Base-by-base conservation (phyloP, 2,888 invertebrate species). In the Neuroscelio doddi region DNA sequence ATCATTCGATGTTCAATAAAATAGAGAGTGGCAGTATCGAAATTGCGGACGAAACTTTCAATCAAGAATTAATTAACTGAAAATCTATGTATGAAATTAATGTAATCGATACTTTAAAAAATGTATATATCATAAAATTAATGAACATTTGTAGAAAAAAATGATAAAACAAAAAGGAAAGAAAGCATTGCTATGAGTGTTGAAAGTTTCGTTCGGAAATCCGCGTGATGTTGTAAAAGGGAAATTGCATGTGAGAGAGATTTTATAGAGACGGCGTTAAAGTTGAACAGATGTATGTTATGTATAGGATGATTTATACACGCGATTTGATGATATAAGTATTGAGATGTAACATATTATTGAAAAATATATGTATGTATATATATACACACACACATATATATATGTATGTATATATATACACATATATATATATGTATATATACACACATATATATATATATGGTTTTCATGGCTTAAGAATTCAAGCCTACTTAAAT, bases 231-330 rank as follows among this genome's bases (percentile, higher is more conserved):
- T 21, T 21, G 5, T 21, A 21, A n/a, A 14, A 34, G 34, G 26
- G 24, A 26, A 26, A 26, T 26, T 42, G 41, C 24, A 9, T 15
- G 27, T n/a, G 39, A 29, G 44, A 39, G 38, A 38, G 24, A 5
- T 14, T 38, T 56, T 63, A 39, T 38, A 14, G 51, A 41, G 47
- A 57, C 50, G 39, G 30, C 47, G 79, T 81, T 82, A 80, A 80
- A 79, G 75, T 76, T 81, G 72, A 78, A 77, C 71, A 74, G 74
- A 79, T 81, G 80, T 80, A 78, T 74, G 79, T 81, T 81, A 77
- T 79, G 76, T 78, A 79, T 80, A 76, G 72, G 72, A 78, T 76
- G 67, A 70, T 76, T 75, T 77, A 72, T 76, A 73, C 66, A 73
- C 78, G 62, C 57, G 75, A 78, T 68, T 68, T 72, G 73, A 74